Evolutionary conservation across 2,797 vertebrate species (phyloP).

Genomic region (Pantherophis vulpinus): DNA sequence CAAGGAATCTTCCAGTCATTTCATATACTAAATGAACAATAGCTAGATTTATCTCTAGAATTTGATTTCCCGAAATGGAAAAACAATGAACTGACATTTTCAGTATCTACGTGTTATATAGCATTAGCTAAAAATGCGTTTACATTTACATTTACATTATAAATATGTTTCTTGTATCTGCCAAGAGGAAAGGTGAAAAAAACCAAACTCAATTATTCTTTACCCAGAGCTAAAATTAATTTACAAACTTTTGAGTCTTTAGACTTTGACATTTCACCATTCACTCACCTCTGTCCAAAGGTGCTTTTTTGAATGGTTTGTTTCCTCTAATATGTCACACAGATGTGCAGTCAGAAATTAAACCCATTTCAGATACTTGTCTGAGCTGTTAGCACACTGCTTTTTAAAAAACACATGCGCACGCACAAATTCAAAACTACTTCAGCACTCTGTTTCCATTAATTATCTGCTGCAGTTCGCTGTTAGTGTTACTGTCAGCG

Average conservation of each 20-base stretch:
- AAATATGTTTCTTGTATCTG: neutral
- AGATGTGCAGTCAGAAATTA: neutral
- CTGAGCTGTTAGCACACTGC: neutral
- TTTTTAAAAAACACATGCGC: neutral
- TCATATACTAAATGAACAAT: neutral
- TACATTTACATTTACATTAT: neutral
- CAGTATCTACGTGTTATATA: neutral
- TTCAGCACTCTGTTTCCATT: slow-evolving; percentile 27
- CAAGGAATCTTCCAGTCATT: neutral
- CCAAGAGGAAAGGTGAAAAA: neutral
- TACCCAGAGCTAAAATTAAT: neutral
- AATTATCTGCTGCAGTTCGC: slow-evolving; percentile 13
- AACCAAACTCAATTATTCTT: neutral
- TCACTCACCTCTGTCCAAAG: neutral
- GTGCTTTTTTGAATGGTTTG: neutral
- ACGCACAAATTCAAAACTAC: slow-evolving; percentile 11
- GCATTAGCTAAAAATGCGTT: neutral
- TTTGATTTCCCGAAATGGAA: neutral
- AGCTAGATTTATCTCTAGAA: neutral
- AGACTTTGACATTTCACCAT: neutral
- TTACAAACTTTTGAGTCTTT: neutral
- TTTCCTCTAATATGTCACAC: slow-evolving; percentile 1
- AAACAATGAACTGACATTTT: neutral
- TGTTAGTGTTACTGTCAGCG: slow-evolving; percentile 12
- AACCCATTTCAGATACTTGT: neutral